Evolutionary conservation across 2,113 vertebrate species (phyloP).

Genomic region (Hypanus sabinus): DNA sequence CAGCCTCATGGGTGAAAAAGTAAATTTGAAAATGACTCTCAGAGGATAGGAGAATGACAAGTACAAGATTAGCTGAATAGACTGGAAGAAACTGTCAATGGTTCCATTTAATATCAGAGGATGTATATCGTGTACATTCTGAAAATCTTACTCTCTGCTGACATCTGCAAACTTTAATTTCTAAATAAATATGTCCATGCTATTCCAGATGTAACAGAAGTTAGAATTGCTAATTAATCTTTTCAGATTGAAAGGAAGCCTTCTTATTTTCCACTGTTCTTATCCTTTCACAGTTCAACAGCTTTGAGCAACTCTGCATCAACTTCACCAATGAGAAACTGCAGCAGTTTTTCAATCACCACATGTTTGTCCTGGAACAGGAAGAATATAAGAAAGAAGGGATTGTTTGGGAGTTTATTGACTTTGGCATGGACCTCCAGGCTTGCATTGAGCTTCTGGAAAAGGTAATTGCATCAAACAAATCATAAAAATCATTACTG

Average conservation of each 20-base stretch:
- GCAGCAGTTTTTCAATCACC: conserved; percentile 52
- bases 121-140: no score
- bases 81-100: neutral
- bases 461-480: conserved; percentile 33
- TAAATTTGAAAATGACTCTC: neutral
- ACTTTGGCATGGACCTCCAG: conserved; percentile 39
- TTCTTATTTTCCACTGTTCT: neutral
- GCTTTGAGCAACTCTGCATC: conserved; percentile 51
- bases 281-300: conserved; percentile 46
- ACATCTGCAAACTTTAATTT: neutral
- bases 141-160: no score
- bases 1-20: neutral
- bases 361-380: conserved; percentile 52
- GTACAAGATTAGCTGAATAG: neutral
- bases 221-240: neutral
- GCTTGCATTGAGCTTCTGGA: conserved; percentile 40
- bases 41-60: neutral
- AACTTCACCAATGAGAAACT: conserved; percentile 52
- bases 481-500: neutral
- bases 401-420: conserved; percentile 15
- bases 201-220: neutral
- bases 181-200: neutral
- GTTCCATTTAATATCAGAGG: no score
- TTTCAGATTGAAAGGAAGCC: neutral
- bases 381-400: conserved; percentile 45